A percentile compares a stretch with the other conserved stretches of the same genome.
phyloP scores from a whole-genome alignment of 2,797 vertebrate species.

The Rhadinocentrus ornatus region DNA sequence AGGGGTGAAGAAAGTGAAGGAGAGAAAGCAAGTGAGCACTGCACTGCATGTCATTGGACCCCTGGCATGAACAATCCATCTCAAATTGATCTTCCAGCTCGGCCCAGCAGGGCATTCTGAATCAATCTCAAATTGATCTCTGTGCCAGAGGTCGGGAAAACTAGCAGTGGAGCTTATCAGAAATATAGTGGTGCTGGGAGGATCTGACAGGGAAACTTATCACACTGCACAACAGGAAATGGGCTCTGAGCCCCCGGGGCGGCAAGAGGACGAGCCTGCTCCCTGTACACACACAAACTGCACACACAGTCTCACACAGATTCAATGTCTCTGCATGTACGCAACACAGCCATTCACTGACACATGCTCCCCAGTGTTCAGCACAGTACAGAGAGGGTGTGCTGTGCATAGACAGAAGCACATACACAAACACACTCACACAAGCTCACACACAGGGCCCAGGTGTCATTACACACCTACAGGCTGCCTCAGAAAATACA shows the following conservation, averaged over 20 bases:
- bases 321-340: slow-evolving; percentile 61
- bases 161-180: slow-evolving; percentile 88
- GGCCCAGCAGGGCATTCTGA: slow-evolving; percentile 85
- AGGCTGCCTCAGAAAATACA: slow-evolving; percentile 55
- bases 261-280: slow-evolving; percentile 72
- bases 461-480: slow-evolving; percentile 53
- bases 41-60: slow-evolving; percentile 80
- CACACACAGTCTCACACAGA: slow-evolving; percentile 55
- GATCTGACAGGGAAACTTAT: slow-evolving; percentile 90
- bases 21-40: slow-evolving; percentile 74
- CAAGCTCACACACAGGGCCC: slow-evolving; percentile 9
- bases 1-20: slow-evolving; percentile 74
- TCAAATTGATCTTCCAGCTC: slow-evolving; percentile 88
- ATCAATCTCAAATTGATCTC: slow-evolving; percentile 91
- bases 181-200: slow-evolving; percentile 88
- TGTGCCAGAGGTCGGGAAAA: slow-evolving; percentile 87
- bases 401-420: slow-evolving; percentile 35
- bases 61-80: slow-evolving; percentile 87
- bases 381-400: slow-evolving; percentile 40
- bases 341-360: slow-evolving; percentile 55
- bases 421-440: slow-evolving; percentile 33
- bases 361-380: slow-evolving; percentile 67
- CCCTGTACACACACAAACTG: slow-evolving; percentile 51
- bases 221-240: slow-evolving; percentile 85
- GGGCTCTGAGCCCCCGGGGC: slow-evolving; percentile 81